Base-by-base conservation (phyloP, 2,888 invertebrate genomes). In the Drepana falcataria region DNA sequence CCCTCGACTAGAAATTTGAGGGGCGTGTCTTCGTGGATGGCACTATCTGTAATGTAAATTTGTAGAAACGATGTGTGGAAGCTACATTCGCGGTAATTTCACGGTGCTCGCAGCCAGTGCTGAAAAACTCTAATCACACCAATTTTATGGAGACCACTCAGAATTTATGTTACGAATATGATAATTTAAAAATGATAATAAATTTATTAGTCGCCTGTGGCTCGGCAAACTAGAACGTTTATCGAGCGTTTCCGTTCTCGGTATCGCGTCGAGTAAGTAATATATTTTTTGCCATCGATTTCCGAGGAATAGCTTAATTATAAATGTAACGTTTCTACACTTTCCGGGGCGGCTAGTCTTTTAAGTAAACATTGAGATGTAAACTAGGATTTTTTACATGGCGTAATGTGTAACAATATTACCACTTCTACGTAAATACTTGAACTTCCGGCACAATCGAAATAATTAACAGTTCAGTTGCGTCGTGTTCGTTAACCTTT, bases 191-290 rank as follows among this genome's bases (percentile, higher is more conserved):
- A 75, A 9, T 77, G 75, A 74, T 84, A 79, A 81, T 82, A 79
- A 81, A 79, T 80, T 73, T 77, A 75, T 76, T 76, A 76, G 64
- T 65, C 55, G 59, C 64, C 58, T 53, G 65, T 61, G 66, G 64
- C 71, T 68, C 67, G 54, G 70, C 74, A 68, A 78, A 77, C 69
- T 71, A 67, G 74, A 77, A 63, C 79, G 78, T 85, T 87, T 85
- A 87, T 83, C 84, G 79, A 69, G 58, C 73, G 80, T 79, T 86
- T 86, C 86, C 84, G 81, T 79, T 83, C 77, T 60, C 52, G 61
- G 73, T 81, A 83, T 75, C 73, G 75, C 66, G 60, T 60, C 56
- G 61, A 53, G 62, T 72, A 35, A 40, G 37, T 51, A 40, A 33
- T 51, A 34, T 7, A 40, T 40, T 81, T 78, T 77, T 76, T 75